These are phyloP conservation scores for Drosophila truncata DNA, from an alignment of 1,140 invertebrate genomes.

Conservation along the genomic window DNA sequence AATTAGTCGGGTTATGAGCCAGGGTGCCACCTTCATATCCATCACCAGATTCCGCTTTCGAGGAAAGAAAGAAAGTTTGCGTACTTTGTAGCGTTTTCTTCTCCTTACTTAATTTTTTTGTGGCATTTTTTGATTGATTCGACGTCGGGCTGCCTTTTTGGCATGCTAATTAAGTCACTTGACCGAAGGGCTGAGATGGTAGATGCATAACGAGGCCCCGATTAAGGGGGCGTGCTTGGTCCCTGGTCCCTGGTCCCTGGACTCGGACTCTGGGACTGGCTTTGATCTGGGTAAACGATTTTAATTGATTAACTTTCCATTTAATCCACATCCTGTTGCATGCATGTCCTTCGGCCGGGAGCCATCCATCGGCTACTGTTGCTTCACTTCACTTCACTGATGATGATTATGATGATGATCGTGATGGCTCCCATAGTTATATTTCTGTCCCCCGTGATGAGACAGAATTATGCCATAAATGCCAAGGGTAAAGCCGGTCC, in stretches of 20 bases:
- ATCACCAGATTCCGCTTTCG: conserved; percentile 24
- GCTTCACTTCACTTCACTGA: too few species aligned
- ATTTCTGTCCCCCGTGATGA: conserved; percentile 45
- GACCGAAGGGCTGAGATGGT: conserved; percentile 17
- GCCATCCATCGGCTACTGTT: conserved; percentile 38
- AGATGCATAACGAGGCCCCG: conserved; percentile 42
- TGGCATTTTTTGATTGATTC: conserved; percentile 62
- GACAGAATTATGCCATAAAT: conserved; percentile 76
- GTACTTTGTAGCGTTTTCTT: conserved; percentile 24
- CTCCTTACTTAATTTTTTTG: conserved; percentile 14
- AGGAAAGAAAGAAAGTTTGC: conserved; percentile 44
- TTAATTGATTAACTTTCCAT: conserved; percentile 54
- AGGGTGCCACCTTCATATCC: conserved; percentile 45
- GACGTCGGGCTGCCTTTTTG: conserved; percentile 45
- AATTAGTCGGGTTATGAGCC: conserved; percentile 57
- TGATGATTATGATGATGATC: conserved; percentile 15
- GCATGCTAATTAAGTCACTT: conserved; percentile 82
- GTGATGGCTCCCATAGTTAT: conserved; percentile 21
- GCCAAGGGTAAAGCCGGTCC: conserved; percentile 64
- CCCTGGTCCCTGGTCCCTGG: too few species aligned
- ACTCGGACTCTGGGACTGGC: conserved; percentile 2
- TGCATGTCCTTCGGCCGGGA: conserved; percentile 30
- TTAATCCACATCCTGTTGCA: conserved; percentile 30
- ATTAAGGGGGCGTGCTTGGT: conserved; percentile 37
- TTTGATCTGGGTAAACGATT: conserved; percentile 45